Evolutionary conservation across 2,888 invertebrate species (phyloP), one percentile per base, ranked within the genome.

Genomic region (Rhagonycha fulva): DNA sequence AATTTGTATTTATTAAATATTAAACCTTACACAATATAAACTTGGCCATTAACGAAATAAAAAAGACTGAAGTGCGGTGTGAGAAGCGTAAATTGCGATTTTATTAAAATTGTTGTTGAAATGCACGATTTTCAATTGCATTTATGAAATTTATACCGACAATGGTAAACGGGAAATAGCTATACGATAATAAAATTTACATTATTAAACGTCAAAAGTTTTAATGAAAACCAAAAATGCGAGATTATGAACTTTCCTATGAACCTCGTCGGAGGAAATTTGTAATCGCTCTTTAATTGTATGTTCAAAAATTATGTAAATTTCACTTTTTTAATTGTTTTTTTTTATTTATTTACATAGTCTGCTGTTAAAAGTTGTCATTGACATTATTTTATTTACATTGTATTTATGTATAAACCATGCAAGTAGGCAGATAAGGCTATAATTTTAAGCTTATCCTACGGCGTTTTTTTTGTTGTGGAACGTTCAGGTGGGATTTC

Each of bases 51-150:
- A n/a, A 9, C n/a, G 47, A 47, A 7, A 47, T 47, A 47, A 47
- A 47, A 19, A 62, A 23, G 68, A 24, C 32, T 23, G 19, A 66
- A 67, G 70, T 66, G 62, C 62, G 26, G 26, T 70, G 72, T 71
- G 72, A 66, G 69, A 76, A 72, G 72, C 72, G 63, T 70, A 69
- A 71, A 76, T 76, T 76, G 75, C 69, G 30, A 62, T 76, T 76
- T 76, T 76, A 76, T 76, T 76, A 72, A 68, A 70, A 74, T 70
- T 23, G 62, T 60, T 14, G 19, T 71, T 67, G 71, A 75, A 74
- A 47, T 47, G 71, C 70, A 61, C 63, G 60, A 24, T 70, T 62
- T 75, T 66, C 70, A 71, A 75, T 68, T 75, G 75, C 75, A 75
- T 70, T 67, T 47, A 60, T 74, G 63, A 74, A 24, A 70, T 74